These are phyloP conservation scores for Glaucidium brasilianum DNA, from an alignment of 2,113 vertebrate species.

Conservation along the genomic window DNA sequence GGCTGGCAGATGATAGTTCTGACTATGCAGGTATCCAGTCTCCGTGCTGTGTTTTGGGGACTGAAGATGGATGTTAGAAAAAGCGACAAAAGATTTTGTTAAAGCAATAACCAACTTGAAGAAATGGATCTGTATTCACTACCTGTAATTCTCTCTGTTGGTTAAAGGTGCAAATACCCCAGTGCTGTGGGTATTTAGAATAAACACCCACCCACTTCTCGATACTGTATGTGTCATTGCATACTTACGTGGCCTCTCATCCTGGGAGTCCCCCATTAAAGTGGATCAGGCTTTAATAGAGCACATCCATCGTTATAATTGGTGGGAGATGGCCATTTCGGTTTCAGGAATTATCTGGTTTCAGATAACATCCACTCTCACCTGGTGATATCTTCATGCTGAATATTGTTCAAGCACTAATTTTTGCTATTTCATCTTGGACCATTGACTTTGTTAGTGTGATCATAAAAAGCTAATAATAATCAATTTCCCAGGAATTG, in stretches of 20 bases:
- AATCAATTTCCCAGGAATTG: slow-evolving; percentile 46
- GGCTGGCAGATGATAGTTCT: not conserved
- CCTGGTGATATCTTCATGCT: slow-evolving; percentile 52
- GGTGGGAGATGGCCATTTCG: slow-evolving; percentile 57
- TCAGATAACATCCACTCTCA: slow-evolving; percentile 13
- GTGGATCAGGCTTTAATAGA: slow-evolving; percentile 45
- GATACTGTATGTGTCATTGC: slow-evolving; percentile 59
- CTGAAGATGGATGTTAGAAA: slow-evolving; percentile 5
- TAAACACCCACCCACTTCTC: slow-evolving; percentile 60
- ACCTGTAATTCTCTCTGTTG: slow-evolving; percentile 58
- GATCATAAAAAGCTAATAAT: slow-evolving; percentile 60
- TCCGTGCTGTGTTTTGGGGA: not conserved
- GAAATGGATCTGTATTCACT: slow-evolving; percentile 39
- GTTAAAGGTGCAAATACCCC: slow-evolving; percentile 62
- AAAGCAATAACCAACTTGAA: slow-evolving; percentile 57
- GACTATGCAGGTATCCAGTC: slow-evolving; percentile 35
- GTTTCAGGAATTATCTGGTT: slow-evolving; percentile 17
- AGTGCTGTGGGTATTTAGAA: slow-evolving; percentile 57
- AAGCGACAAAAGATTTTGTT: slow-evolving; percentile 31
- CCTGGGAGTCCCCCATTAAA: not conserved
- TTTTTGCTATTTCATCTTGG: slow-evolving; percentile 47
- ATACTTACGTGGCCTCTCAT: slow-evolving; percentile 46
- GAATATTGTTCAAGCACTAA: slow-evolving; percentile 32
- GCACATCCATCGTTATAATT: slow-evolving; percentile 40
- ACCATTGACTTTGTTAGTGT: slow-evolving; percentile 61